Base-by-base conservation (phyloP, 2,888 invertebrate species). In the Lissocephala sabroskyi region DNA sequence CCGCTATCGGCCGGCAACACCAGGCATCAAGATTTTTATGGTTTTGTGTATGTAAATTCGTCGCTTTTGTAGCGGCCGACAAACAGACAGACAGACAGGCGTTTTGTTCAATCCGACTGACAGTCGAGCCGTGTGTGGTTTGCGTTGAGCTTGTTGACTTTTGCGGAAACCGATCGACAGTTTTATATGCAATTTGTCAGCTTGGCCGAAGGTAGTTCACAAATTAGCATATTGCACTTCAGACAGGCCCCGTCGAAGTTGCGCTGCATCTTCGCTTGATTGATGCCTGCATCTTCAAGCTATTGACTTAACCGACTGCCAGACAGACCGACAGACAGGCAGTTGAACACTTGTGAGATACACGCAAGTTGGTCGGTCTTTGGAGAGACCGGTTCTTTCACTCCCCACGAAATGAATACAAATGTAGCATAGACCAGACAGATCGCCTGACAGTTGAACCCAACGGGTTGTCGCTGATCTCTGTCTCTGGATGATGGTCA, bases 141-240 rank as follows among this genome's bases (percentile, higher is more conserved):
- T 42, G 13, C 32, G n/a, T 37, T 37, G 23, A 36, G 4, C 36
- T 28, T 41, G 40, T 40, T 32, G 37, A 18, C 29, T 37, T 60
- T 65, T 65, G 62, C 65, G 75, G 65, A 76, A 79, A 74, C 62
- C 66, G 77, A 77, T 65, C 63, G 68, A 65, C 70, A 65, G 65
- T 71, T 77, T 77, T 77, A 71, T 65, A 63, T 61, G 62, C 70
- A 76, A 79, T 79, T 79, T 79, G 80, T 77, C 79, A 76, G 71
- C 23, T 17, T 13, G 28, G 26, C 28, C 28, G 62, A 67, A 66
- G 70, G 59, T 70, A 65, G 65, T 62, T 60, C 65, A 59, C 70
- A 45, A 26, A 64, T 74, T 74, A 61, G 71, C 74, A 74, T 74
- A 74, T 67, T 54, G 56, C 63, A 61, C 48, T n/a, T n/a, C n/a